phyloP scores from a whole-genome alignment of 2,888 invertebrate species.

The Apamea monoglypha region DNA sequence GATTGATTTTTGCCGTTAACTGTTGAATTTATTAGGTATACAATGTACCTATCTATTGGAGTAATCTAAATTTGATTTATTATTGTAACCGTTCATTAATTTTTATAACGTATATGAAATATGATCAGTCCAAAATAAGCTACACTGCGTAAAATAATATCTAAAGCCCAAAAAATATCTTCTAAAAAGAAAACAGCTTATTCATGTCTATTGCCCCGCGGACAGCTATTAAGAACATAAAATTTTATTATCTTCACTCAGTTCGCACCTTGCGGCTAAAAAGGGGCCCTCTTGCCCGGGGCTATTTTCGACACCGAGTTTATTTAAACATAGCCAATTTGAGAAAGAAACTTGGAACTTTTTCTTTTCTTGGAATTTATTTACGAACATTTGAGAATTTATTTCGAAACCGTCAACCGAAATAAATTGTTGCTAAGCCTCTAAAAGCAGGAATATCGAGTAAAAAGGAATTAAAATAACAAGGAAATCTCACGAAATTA shows the following conservation, averaged over 20 bases:
- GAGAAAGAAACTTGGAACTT: background rate
- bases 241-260: conserved; percentile 44
- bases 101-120: background rate
- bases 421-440: background rate
- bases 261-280: conserved; percentile 30
- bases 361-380: conserved; percentile 4
- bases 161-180: background rate
- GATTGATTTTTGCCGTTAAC: background rate
- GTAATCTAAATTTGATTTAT: background rate
- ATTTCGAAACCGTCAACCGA: background rate
- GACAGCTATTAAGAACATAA: conserved; percentile 46
- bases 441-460: background rate
- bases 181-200: conserved; percentile 18
- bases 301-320: conserved; percentile 12
- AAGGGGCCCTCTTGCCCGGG: conserved; percentile 6
- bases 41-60: too few relatives aligned
- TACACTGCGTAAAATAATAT: background rate
- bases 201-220: conserved; percentile 22
- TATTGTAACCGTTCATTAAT: background rate
- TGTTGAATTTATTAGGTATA: background rate
- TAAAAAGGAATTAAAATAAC: conserved; percentile 9
- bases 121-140: background rate
- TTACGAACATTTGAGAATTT: background rate
- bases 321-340: conserved; percentile 37
- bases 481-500: conserved; percentile 9